These are phyloP conservation scores for Oryctolagus cuniculus DNA, from an alignment of 2,113 vertebrate species.

Conservation along the genomic window DNA sequence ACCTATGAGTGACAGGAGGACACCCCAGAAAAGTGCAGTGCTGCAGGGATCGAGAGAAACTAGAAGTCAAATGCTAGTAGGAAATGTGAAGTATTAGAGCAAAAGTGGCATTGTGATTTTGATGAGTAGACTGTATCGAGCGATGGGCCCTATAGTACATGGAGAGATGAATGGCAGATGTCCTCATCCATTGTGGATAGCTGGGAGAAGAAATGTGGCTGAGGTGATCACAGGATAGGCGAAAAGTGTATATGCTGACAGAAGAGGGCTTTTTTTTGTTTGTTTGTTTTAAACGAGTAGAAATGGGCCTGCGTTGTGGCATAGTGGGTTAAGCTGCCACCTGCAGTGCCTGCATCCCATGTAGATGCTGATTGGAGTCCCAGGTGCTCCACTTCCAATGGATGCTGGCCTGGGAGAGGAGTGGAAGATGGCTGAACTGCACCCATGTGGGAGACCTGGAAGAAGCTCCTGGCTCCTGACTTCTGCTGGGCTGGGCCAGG, in stretches of 20 bases:
- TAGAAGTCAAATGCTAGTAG: not conserved
- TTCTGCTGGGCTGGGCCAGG: too few relatives aligned
- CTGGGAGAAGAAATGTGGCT: not conserved
- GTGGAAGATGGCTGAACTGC: too few relatives aligned
- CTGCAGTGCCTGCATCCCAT: too few relatives aligned
- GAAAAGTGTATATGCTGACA: not conserved
- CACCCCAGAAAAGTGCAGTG: not conserved
- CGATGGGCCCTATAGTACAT: not conserved
- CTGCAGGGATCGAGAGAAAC: not conserved
- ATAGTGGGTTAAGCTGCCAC: too few relatives aligned
- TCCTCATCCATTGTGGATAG: not conserved
- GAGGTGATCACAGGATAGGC: not conserved
- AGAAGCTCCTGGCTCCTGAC: too few relatives aligned
- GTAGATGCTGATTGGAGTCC: too few relatives aligned
- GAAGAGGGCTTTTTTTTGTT: not conserved
- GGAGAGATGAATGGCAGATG: not conserved
- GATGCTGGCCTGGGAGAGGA: too few relatives aligned
- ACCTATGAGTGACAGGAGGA: not conserved
- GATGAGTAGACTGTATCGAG: not conserved
- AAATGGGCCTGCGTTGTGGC: too few relatives aligned
- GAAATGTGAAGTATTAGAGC: not conserved
- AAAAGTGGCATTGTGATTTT: slow-evolving; percentile 30
- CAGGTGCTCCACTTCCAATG: too few relatives aligned
- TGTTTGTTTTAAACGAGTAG: not conserved
- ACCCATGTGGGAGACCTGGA: too few relatives aligned